Evolutionary conservation across 2,888 invertebrate genomes (phyloP).

Genomic region (Acronicta aceris): DNA sequence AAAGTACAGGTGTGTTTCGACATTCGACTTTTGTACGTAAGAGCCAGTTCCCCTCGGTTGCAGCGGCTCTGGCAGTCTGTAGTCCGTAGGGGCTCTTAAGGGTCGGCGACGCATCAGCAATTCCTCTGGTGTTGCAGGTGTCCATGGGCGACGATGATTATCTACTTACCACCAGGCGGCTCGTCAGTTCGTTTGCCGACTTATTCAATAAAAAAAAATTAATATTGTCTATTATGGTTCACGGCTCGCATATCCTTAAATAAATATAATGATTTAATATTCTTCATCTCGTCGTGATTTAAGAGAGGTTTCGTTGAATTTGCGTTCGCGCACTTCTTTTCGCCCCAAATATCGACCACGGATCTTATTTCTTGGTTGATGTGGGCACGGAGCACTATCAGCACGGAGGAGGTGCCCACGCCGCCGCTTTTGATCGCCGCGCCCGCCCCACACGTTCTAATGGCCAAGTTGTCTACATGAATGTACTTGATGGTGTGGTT

Average conservation of each 20-base stretch:
- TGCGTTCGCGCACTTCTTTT: slow-evolving; percentile 39
- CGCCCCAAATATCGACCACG: slow-evolving; percentile 82
- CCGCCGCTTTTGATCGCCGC: slow-evolving; percentile 75
- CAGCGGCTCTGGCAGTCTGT: no score
- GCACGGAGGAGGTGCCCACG: slow-evolving; percentile 67
- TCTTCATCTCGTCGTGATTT: slow-evolving; percentile 46
- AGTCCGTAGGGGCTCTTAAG: no score
- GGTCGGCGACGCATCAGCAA: no score
- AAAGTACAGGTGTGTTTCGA: no score
- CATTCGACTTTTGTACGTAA: no score
- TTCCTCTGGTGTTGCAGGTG: no score
- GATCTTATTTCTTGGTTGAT: slow-evolving; percentile 77
- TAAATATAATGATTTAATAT: slow-evolving; percentile 67
- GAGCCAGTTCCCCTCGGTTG: no score
- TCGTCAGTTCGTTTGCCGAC: no score
- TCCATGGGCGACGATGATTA: no score
- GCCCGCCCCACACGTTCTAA: slow-evolving; percentile 76
- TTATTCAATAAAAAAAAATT: no score
- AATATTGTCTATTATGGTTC: slow-evolving; percentile 69
- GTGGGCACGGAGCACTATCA: slow-evolving; percentile 75
- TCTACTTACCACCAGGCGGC: no score
- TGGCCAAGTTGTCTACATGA: slow-evolving; percentile 79
- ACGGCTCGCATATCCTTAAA: slow-evolving; percentile 66
- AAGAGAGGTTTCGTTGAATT: slow-evolving; percentile 9
- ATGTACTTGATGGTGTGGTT: slow-evolving; percentile 76